Base-by-base conservation (phyloP, 2,113 vertebrate species). In the Ahaetulla prasina region DNA sequence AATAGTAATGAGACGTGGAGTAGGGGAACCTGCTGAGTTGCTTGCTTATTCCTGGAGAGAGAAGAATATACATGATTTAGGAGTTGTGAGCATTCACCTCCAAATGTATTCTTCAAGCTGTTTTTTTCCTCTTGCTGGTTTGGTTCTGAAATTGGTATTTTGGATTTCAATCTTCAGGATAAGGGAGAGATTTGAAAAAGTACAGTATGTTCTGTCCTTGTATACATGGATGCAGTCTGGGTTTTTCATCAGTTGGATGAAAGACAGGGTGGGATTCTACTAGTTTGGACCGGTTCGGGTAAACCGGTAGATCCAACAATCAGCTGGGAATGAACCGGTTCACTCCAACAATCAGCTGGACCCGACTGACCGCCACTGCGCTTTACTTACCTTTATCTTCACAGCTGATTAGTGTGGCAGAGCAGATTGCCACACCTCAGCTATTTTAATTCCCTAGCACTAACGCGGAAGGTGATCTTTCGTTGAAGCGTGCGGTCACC, bases 1-100 rank as follows among this genome's bases (percentile, higher is more conserved):
- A 93, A 94, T 92, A 94, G 92, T 96, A 96, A 96, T 95, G 96
- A 97, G 95, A 94, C 93, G 92, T 85, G 84, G 93, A 95, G 91
- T 92, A 68, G 84, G 88, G 63, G 94, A 92, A 94, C 93, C 95
- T 92, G 93, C 96, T 96, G 95, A 74, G 94, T 63, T 53, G 91
- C 89, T 95, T 92, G 93, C 93, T 94, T 92, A 93, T 89, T 93
- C 94, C 92, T 60, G 14, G 45, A 52, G 47, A 27, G 54, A 92
- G 91, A 94, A 94, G 95, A 95, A 95, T 89, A 93, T 68, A 94
- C 95, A 91, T 94, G 91, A 95, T 95, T 95, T 94, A 91, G 89
- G 89, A 92, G 94, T 92, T 85, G 91, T 35, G 39, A 94, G 86
- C 52, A 88, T 93, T 95, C 90, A n/a, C 45, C 27, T 95, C 90